Evolutionary conservation across 2,113 vertebrate species (phyloP).

Genomic region (Chaetura pelagica): DNA sequence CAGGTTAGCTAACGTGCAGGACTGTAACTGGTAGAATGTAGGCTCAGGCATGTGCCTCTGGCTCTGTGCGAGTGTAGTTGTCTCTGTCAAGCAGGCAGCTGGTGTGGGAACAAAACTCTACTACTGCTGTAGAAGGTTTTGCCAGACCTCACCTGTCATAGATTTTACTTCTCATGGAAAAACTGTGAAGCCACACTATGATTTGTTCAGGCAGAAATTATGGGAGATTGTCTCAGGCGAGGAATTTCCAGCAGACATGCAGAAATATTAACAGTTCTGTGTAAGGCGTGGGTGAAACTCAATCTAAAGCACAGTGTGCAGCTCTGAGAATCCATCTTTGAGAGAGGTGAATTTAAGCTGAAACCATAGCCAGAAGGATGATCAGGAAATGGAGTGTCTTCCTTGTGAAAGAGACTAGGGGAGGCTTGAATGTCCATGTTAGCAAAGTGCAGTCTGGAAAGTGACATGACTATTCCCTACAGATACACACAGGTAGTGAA

Average conservation of each 20-base stretch:
- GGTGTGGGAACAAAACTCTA: background rate
- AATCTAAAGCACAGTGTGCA: background rate
- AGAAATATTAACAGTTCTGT: background rate
- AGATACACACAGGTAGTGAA: background rate
- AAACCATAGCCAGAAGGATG: background rate
- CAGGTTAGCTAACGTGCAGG: background rate
- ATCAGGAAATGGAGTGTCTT: background rate
- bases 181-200: background rate
- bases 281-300: accelerated
- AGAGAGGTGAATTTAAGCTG: background rate
- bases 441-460: background rate
- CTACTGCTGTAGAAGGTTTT: background rate
- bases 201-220: background rate
- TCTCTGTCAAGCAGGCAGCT: background rate
- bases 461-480: background rate
- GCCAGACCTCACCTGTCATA: background rate
- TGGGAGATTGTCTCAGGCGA: background rate
- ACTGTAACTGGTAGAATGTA: accelerated
- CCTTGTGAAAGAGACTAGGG: background rate
- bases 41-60: background rate
- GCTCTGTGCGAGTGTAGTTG: background rate
- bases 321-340: background rate
- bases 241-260: background rate
- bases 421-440: background rate
- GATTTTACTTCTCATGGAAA: background rate